phyloP scores from a whole-genome alignment of 2,797 vertebrate species.

The Chaetophractus vellerosus region DNA sequence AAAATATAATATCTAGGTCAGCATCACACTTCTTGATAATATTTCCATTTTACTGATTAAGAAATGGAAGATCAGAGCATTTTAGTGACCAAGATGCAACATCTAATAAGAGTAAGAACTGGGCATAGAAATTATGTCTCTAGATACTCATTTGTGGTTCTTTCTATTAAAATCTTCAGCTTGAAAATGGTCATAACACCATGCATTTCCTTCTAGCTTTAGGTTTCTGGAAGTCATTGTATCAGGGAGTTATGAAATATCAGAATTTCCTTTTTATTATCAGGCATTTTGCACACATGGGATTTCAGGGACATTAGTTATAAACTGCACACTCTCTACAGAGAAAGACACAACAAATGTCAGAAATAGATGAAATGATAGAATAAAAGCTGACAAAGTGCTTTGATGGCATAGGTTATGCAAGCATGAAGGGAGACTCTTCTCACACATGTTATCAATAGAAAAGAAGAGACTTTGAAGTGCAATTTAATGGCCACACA shows the following conservation, averaged over 20 bases:
- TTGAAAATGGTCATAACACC: constrained; percentile 32
- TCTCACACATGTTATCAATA: constrained; percentile 78
- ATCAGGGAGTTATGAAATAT: constrained; percentile 81
- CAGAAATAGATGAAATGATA: constrained; percentile 87
- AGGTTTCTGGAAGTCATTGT: constrained; percentile 70
- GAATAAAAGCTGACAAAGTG: constrained; percentile 88
- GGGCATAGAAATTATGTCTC: neutral
- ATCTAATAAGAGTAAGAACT: neutral
- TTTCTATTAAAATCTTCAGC: constrained; percentile 59
- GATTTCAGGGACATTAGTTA: constrained; percentile 87
- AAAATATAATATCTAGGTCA: constrained; percentile 46
- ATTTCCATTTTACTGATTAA: constrained; percentile 61
- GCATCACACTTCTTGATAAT: neutral
- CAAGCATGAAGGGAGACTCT: constrained; percentile 84
- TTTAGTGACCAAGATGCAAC: constrained; percentile 42
- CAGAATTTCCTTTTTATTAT: constrained; percentile 84
- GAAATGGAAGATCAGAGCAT: constrained; percentile 4
- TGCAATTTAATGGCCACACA: constrained; percentile 84
- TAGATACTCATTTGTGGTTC: neutral
- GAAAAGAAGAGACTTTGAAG: constrained; percentile 82
- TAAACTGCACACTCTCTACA: constrained; percentile 70
- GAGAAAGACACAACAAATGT: constrained; percentile 85
- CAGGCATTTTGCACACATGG: constrained; percentile 65
- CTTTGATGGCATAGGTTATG: constrained; percentile 88
- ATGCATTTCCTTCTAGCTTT: constrained; percentile 60